Evolutionary conservation across 1,140 invertebrate species (phyloP), one percentile per base, ranked within the genome.

Genomic region (Saxidomus purpurata): DNA sequence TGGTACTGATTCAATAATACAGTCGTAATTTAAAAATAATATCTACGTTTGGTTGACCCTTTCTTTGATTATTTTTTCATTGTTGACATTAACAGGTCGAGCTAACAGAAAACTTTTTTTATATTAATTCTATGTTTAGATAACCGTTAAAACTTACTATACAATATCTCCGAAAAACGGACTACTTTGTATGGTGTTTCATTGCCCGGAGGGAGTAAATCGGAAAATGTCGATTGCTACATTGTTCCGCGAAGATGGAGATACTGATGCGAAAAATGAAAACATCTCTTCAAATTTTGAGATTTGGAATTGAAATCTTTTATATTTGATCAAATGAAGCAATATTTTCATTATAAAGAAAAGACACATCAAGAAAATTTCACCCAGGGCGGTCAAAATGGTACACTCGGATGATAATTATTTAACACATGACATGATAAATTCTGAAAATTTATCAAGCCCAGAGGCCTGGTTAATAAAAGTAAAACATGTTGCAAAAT

Each of bases 11-110:
- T 59, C 59, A 40, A 19, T 17, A 61, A 43, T 43, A 0, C 36
- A 55, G 38, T 25, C 55, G 31, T 82, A 82, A 82, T 82, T 49
- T 38, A 82, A 82, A 82, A 63, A 82, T 82, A 82, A 82, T 67
- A 82, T 82, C 13, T 67, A 61, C 38, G 25, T 19, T 61, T 31
- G 13, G 22, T 6, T 82, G 38, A 61, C 38, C 59, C 49, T 15
- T 63, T 22, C 40, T 47, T 59, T 67, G 11, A 43, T 31, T 15
- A 34, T n/a, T 61, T 61, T 61, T 28, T 63, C 34, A 61, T 19
- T 61, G 31, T 82, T 82, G n/a, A 63, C 63, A 61, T 40, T 34
- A 40, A 82, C 80, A 82, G 80, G 80, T 82, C 80, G 38, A 63
- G 34, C n/a, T 40, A 38, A 63, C 0, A 63, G 25, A n/a, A 43